These are phyloP conservation scores for Drepana arcuata DNA, from an alignment of 1,140 invertebrate genomes.

Conservation along the genomic window DNA sequence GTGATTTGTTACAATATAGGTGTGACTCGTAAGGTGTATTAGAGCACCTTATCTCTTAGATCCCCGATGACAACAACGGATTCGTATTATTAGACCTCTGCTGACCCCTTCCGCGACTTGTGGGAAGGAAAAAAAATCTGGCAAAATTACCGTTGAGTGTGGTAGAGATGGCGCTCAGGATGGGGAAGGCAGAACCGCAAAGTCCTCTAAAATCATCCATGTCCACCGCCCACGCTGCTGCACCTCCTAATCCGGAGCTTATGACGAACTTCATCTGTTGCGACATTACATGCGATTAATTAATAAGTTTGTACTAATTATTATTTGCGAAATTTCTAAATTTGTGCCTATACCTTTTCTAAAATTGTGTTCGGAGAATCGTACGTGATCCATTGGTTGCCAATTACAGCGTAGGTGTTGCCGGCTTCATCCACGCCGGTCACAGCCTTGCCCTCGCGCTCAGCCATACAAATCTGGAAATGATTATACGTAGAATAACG, in stretches of 20 bases:
- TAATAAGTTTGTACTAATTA: too few species aligned
- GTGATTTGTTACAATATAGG: too few species aligned
- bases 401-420: conserved; percentile 79
- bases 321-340: not conserved
- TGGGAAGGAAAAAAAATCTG: too few species aligned
- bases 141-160: conserved; percentile 72
- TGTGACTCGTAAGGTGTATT: too few species aligned
- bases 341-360: conserved; percentile 73
- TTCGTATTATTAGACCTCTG: too few species aligned
- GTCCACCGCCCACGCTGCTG: conserved; percentile 78
- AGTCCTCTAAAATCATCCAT: conserved; percentile 80
- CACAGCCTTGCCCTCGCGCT: conserved; percentile 76
- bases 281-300: too few species aligned
- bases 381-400: conserved; percentile 89
- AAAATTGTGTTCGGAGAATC: conserved; percentile 80
- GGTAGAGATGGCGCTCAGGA: conserved; percentile 73
- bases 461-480: conserved; percentile 77
- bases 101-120: too few species aligned
- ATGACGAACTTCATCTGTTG: conserved; percentile 77
- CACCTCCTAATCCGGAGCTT: conserved; percentile 76
- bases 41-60: too few species aligned
- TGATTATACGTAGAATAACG: too few species aligned
- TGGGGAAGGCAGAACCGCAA: conserved; percentile 77
- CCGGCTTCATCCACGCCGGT: conserved; percentile 77
- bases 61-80: too few species aligned